Evolutionary conservation across 2,113 vertebrate species (phyloP), one percentile per base, ranked within the genome.

Genomic region (Saiga tatarica): DNA sequence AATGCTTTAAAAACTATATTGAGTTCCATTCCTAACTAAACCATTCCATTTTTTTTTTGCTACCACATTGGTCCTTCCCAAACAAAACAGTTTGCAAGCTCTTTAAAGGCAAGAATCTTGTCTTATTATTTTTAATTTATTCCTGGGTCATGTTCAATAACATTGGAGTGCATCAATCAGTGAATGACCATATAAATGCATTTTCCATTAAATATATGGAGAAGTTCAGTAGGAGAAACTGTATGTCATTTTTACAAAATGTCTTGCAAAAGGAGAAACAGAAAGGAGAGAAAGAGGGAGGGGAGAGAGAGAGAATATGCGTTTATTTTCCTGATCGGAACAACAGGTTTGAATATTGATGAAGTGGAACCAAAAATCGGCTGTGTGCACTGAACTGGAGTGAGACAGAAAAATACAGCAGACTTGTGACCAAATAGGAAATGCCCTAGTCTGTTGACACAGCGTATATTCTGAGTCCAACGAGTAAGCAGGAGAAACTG

Each of bases 331-430:
- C 71, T 89, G 71, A 59, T 14, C 47, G 1, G 30, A 88, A 74
- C 88, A 91, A 95, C 64, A 88, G 84, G 84, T 95, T 71, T 97
- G 96, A 97, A 96, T 87, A 91, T 42, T 86, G 96, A 94, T 95
- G 94, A 85, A 64, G 81, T 93, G 93, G 84, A 95, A 91, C 87
- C 28, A 62, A 62, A 59, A 88, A 57, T 74, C 39, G 28, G 59
- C 28, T 0, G 26, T 92, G 96, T 39, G 64, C 91, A 88, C 64
- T 55, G 36, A 95, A 93, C 94, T 93, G 79, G 33, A 92, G 64
- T 7, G 15, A 97, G 57, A 89, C 82, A 91, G 50, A 86, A 74
- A 92, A 93, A 76, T 30, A 74, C 12, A 94, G 52, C 91, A 42
- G 92, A 50, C 74, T 90, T 0, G 0, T 64, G 88, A 95, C 86